Conservation (phyloP, 2,113 vertebrate species). For the Acinonyx jubatus region DNA sequence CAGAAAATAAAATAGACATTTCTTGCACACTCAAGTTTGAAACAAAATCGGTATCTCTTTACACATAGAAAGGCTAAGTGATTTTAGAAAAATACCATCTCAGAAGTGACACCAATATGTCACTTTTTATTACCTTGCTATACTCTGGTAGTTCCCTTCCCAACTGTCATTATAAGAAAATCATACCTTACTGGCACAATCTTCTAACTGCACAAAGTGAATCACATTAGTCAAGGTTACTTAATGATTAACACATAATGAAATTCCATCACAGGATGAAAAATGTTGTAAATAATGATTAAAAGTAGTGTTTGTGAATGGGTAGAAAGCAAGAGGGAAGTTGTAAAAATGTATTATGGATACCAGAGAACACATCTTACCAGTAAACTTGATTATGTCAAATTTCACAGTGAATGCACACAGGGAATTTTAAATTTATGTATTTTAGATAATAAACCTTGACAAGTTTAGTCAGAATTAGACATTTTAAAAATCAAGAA, state of each 20-base stretch:
- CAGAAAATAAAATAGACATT: neutral
- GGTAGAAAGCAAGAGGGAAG: neutral
- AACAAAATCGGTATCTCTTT: constrained; percentile 7
- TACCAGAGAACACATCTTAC: neutral
- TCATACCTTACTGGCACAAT: constrained; percentile 71
- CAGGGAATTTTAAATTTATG: neutral
- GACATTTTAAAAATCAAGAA: constrained; percentile 24
- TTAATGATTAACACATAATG: constrained; percentile 75
- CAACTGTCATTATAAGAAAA: constrained; percentile 73
- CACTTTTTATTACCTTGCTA: constrained; percentile 66
- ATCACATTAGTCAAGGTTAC: constrained; percentile 73
- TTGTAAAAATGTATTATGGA: neutral
- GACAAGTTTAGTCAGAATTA: constrained; percentile 20
- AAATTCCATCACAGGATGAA: neutral
- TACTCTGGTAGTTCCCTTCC: constrained; percentile 60
- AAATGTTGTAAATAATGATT: constrained; percentile 27
- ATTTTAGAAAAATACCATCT: neutral
- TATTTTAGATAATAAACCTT: neutral
- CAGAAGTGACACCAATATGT: constrained; percentile 80
- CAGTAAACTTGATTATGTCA: neutral
- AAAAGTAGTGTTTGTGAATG: neutral
- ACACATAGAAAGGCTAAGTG: constrained; percentile 5
- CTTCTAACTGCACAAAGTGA: constrained; percentile 73
- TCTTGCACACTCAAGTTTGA: neutral
- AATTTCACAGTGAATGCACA: neutral